These are phyloP conservation scores for Megaleporinus macrocephalus DNA, from an alignment of 2,113 vertebrate genomes.

Conservation along the genomic window DNA sequence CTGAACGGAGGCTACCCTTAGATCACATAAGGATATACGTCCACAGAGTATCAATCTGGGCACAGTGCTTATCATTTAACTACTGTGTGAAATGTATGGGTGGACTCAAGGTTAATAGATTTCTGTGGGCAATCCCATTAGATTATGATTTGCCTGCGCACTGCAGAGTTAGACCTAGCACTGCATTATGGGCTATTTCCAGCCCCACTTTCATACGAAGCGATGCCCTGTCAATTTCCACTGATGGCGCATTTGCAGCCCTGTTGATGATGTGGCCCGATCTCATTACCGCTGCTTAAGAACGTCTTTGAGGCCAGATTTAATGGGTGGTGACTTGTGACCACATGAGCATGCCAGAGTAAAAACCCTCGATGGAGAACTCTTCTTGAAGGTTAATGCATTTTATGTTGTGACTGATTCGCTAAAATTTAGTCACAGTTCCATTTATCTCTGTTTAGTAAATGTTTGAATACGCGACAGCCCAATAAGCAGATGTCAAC, in stretches of 20 bases:
- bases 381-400: background rate
- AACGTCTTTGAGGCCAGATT: background rate
- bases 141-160: slow-evolving; percentile 36
- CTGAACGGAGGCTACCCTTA: slow-evolving; percentile 36
- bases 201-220: slow-evolving; percentile 28
- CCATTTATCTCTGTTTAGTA: background rate
- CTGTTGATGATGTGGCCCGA: background rate
- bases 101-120: slow-evolving; percentile 50
- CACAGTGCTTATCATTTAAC: slow-evolving; percentile 43
- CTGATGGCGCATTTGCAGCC: background rate
- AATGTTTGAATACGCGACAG: background rate
- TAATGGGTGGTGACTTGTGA: slow-evolving; percentile 17
- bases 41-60: slow-evolving; percentile 12
- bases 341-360: background rate
- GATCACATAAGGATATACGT: slow-evolving; percentile 28
- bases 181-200: slow-evolving; percentile 28
- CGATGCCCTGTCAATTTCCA: slow-evolving; percentile 18
- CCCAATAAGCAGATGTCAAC: background rate
- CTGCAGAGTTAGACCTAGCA: slow-evolving; percentile 42
- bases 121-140: slow-evolving; percentile 47
- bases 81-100: slow-evolving; percentile 40
- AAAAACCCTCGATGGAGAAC: background rate
- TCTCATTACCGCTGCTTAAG: background rate
- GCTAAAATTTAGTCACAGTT: background rate
- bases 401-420: background rate